Percentiles rank a stretch among this genome's conserved stretches.
These are phyloP conservation scores for Apolygus lucorum DNA, from an alignment of 1,140 invertebrate genomes.

Conservation along the genomic window DNA sequence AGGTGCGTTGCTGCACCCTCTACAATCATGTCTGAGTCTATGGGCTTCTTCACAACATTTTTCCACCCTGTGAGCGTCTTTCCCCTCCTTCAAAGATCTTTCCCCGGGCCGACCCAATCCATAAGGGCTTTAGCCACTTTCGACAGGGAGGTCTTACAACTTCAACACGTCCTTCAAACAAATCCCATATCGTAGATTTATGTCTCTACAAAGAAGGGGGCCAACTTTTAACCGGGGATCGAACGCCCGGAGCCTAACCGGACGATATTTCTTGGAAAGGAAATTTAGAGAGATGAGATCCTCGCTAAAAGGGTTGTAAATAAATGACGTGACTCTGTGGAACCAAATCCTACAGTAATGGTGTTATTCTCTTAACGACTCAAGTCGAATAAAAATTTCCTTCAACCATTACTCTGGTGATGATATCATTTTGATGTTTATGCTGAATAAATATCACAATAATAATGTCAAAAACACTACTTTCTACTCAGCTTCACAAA, in stretches of 20 bases:
- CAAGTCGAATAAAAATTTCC: too few relatives aligned
- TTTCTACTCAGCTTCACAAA: too few relatives aligned
- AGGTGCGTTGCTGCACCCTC: neutral
- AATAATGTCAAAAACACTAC: too few relatives aligned
- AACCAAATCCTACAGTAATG: too few relatives aligned
- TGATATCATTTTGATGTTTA: too few relatives aligned
- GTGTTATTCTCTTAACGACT: too few relatives aligned
- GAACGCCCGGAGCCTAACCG: neutral
- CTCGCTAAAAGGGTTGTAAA: neutral
- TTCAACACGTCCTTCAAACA: constrained; percentile 15
- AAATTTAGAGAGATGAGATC: neutral
- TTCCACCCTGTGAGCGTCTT: too few relatives aligned
- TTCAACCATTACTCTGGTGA: too few relatives aligned
- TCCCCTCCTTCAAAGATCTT: neutral
- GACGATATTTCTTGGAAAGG: neutral
- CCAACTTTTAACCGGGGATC: constrained; percentile 13
- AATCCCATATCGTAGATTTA: constrained; percentile 16
- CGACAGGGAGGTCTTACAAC: constrained; percentile 4
- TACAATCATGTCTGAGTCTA: too few relatives aligned
- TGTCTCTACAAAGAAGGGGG: neutral
- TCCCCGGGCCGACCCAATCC: neutral
- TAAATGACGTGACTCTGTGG: neutral
- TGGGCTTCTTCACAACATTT: too few relatives aligned
- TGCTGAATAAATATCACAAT: too few relatives aligned
- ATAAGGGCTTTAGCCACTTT: constrained; percentile 9